Conservation (phyloP, 30 jellyfish, hydroid and myxozoan species). For the Turritopsis dohrnii region DNA sequence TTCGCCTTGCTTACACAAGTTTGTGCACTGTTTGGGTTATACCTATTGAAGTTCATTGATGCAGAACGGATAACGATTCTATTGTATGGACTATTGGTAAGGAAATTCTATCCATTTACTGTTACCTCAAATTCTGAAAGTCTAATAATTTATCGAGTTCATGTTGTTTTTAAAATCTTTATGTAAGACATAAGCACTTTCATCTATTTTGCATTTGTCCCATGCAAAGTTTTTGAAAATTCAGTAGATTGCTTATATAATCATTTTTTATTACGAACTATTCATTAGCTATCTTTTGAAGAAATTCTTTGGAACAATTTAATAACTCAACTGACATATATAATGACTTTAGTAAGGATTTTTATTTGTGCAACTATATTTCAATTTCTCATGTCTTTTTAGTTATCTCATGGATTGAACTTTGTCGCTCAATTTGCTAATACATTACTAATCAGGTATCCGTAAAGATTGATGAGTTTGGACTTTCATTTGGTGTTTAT, state of each 20-base stretch:
- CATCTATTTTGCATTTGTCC: no score
- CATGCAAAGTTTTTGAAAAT: no score
- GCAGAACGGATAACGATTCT: constrained; percentile 40
- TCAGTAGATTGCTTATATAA: no score
- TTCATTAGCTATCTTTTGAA: no score
- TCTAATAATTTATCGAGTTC: no score
- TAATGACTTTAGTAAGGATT: neutral
- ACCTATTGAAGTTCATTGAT: constrained; percentile 65
- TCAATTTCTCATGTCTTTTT: no score
- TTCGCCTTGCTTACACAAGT: constrained; percentile 94
- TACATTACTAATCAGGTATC: constrained; percentile 82
- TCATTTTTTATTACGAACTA: no score
- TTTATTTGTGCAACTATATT: neutral
- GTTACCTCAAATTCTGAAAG: no score
- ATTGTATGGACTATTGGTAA: constrained; percentile 71
- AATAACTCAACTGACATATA: no score
- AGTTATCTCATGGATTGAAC: constrained; percentile 74
- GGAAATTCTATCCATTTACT: neutral
- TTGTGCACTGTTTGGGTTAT: constrained; percentile 88
- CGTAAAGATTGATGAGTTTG: neutral
- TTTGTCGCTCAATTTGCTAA: constrained; percentile 84
- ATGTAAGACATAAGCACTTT: no score
- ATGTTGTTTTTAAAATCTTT: no score
- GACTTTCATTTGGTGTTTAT: neutral
- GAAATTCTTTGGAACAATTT: no score